Evolutionary conservation across 2,888 invertebrate species (phyloP).

Genomic region (Philereme transversata): DNA sequence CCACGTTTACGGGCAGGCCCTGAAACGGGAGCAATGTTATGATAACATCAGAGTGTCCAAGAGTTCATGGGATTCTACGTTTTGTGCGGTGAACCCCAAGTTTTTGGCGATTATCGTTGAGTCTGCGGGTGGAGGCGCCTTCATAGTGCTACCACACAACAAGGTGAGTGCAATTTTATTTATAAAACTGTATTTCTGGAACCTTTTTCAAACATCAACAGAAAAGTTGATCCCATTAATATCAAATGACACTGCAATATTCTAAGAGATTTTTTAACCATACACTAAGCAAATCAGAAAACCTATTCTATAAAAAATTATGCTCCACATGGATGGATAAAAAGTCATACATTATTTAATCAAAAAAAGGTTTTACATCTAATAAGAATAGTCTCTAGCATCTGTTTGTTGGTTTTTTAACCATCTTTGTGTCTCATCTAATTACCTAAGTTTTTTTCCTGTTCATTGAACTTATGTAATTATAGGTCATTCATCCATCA

Average conservation of each 20-base stretch:
- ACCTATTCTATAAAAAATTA: neutral
- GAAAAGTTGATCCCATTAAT: conserved; percentile 14
- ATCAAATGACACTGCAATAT: conserved; percentile 7
- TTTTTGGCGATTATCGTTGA: conserved; percentile 98
- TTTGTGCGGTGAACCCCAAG: conserved; percentile 99
- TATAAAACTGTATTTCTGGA: neutral
- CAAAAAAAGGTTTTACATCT: neutral
- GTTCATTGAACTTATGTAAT: conserved; percentile 22
- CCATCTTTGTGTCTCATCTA: conserved; percentile 12
- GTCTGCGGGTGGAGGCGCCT: conserved; percentile 97
- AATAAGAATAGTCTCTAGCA: conserved; percentile 9
- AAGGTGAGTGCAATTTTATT: conserved; percentile 86
- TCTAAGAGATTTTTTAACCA: neutral
- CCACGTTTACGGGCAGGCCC: conserved; percentile 95
- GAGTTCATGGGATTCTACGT: conserved; percentile 99
- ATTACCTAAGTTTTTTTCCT: conserved; percentile 9
- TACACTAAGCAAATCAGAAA: neutral
- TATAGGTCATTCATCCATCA: conserved; percentile 23
- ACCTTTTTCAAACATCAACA: neutral
- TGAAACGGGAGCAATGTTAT: conserved; percentile 98
- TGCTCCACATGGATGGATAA: no score
- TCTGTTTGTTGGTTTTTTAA: conserved; percentile 12
- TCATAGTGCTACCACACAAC: conserved; percentile 96
- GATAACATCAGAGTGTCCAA: conserved; percentile 98
- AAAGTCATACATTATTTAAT: neutral